phyloP scores from a whole-genome alignment of 2,113 vertebrate genomes.

The Silurus glanis region DNA sequence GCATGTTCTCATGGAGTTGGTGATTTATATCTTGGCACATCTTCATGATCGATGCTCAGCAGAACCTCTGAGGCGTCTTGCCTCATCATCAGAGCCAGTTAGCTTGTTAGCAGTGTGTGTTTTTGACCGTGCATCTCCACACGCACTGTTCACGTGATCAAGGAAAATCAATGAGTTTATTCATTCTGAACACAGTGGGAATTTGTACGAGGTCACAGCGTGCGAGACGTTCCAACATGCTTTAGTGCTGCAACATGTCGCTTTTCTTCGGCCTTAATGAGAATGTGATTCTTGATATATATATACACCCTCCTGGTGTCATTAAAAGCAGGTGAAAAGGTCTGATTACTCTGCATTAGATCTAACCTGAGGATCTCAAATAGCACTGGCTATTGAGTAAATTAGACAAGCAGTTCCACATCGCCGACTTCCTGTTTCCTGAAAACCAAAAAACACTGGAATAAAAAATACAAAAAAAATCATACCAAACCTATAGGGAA shows the following conservation, averaged over 20 bases:
- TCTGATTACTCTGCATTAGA: not conserved
- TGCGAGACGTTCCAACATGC: not conserved
- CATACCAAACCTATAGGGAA: not conserved
- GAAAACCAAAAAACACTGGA: no score
- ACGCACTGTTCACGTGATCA: not conserved
- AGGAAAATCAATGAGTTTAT: not conserved
- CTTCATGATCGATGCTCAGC: not conserved
- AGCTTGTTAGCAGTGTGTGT: not conserved
- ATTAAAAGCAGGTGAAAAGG: not conserved
- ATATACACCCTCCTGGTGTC: not conserved
- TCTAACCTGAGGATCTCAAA: not conserved
- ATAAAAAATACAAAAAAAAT: not conserved
- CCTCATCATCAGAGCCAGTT: not conserved
- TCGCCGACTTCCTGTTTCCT: not conserved
- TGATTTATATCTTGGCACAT: not conserved
- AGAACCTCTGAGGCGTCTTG: not conserved
- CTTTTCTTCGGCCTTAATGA: not conserved
- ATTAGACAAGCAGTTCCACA: not conserved
- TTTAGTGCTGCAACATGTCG: not conserved
- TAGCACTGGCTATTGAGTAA: not conserved
- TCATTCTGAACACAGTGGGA: not conserved
- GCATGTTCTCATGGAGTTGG: no score
- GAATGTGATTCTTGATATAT: not conserved
- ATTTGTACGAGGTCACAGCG: not conserved
- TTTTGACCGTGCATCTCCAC: not conserved